Evolutionary conservation across 2,888 invertebrate genomes (phyloP).

Genomic region (Polyommatus iphigenia): DNA sequence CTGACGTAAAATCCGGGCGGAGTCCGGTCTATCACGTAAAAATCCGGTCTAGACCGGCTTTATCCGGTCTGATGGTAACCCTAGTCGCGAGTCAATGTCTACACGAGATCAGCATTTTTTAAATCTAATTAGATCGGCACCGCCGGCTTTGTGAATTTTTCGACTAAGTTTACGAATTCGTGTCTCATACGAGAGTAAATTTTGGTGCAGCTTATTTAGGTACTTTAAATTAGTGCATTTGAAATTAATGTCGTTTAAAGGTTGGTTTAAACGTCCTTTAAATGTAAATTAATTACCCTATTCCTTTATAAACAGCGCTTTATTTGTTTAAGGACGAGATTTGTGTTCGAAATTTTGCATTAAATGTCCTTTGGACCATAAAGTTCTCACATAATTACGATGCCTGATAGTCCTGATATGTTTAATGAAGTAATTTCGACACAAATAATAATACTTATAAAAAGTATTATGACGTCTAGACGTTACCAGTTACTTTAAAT

Average conservation of each 20-base stretch:
- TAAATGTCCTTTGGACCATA: background rate
- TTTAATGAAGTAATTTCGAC: no score
- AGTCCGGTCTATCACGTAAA: no score
- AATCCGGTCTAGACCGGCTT: no score
- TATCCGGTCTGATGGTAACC: no score
- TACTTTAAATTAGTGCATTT: conserved; percentile 16
- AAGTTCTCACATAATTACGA: background rate
- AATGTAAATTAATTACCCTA: background rate
- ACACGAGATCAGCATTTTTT: conserved; percentile 29
- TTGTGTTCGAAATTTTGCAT: background rate
- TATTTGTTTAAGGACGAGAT: background rate
- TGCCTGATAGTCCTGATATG: no score
- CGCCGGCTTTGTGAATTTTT: background rate
- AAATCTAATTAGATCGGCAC: conserved; percentile 20
- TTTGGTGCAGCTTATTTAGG: background rate
- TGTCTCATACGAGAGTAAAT: conserved; percentile 9
- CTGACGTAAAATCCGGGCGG: no score
- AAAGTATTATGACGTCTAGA: no score
- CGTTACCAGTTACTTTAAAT: background rate
- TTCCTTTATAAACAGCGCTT: background rate
- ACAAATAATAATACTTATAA: no score
- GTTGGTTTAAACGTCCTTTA: background rate
- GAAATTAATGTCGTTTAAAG: conserved; percentile 1
- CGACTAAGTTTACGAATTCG: background rate
- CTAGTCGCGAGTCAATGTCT: conserved; percentile 27